Conservation (phyloP, 2,113 vertebrate species). For the Cranoglanis bouderius region DNA sequence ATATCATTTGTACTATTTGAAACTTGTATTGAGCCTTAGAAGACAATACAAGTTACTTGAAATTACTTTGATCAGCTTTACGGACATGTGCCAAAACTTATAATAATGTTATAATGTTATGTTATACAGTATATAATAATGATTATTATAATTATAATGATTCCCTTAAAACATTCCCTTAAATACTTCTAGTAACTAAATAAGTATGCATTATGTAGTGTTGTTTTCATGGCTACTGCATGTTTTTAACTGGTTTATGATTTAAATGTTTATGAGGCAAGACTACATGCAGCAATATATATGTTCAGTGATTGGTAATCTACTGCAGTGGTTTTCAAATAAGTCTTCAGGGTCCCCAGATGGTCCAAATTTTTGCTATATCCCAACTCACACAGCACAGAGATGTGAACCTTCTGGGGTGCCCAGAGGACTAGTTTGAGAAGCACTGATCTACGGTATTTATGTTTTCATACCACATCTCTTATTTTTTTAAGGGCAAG, state of each 20-base stretch:
- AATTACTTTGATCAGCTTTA: background rate
- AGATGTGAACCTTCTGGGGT: background rate
- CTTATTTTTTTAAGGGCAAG: slow-evolving; percentile 12
- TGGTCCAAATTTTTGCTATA: background rate
- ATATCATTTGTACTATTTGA: background rate
- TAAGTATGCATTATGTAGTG: background rate
- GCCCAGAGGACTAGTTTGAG: background rate
- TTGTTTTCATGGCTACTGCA: background rate
- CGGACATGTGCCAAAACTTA: background rate
- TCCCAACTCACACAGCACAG: background rate
- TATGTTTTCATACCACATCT: background rate
- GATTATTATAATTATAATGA: background rate
- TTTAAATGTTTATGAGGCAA: background rate
- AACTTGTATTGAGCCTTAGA: background rate
- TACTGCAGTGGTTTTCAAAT: background rate
- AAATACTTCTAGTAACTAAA: background rate
- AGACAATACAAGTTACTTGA: background rate
- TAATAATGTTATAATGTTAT: background rate
- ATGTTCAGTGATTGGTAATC: background rate
- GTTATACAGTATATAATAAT: background rate
- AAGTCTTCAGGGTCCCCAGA: background rate
- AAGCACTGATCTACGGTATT: background rate
- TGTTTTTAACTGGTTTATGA: background rate
- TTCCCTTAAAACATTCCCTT: background rate
- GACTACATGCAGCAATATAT: background rate